phyloP scores from a whole-genome alignment of 1,140 invertebrate genomes.

The Drosophila ficusphila region DNA sequence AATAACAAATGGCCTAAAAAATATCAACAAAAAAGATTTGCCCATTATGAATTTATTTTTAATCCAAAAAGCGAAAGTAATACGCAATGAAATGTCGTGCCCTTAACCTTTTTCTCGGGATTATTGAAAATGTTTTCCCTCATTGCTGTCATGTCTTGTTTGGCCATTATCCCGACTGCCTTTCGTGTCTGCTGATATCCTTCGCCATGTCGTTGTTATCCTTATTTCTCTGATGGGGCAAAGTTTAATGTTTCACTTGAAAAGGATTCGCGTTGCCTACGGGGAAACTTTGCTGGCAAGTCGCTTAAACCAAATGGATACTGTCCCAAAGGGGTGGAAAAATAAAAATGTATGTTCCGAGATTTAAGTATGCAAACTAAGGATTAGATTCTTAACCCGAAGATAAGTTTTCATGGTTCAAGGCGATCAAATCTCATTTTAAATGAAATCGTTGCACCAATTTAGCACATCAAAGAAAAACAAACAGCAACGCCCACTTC shows the following conservation, averaged over 20 bases:
- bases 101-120: conserved; percentile 9
- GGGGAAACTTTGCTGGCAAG: conserved; percentile 35
- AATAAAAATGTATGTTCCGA: not conserved
- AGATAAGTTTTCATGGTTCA: conserved; percentile 13
- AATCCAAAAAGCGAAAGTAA: not conserved
- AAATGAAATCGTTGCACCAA: conserved; percentile 49
- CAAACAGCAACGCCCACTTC: conserved; percentile 11
- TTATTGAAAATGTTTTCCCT: conserved; percentile 42
- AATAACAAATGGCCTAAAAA: not conserved
- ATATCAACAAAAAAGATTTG: not conserved
- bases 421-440: conserved; percentile 26
- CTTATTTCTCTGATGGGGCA: conserved; percentile 18
- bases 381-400: not conserved
- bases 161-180: conserved; percentile 23
- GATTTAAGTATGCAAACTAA: conserved; percentile 4
- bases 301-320: conserved; percentile 46
- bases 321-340: conserved; percentile 1
- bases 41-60: conserved; percentile 5
- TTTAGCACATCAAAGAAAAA: conserved; percentile 37
- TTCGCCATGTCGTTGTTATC: conserved; percentile 18
- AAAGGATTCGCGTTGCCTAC: conserved; percentile 18
- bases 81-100: not conserved
- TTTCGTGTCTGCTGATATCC: conserved; percentile 17
- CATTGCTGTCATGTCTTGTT: conserved; percentile 34
- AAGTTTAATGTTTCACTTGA: conserved; percentile 50